These are phyloP conservation scores for Lagopus muta DNA, from an alignment of 2,113 vertebrate genomes.

Conservation along the genomic window DNA sequence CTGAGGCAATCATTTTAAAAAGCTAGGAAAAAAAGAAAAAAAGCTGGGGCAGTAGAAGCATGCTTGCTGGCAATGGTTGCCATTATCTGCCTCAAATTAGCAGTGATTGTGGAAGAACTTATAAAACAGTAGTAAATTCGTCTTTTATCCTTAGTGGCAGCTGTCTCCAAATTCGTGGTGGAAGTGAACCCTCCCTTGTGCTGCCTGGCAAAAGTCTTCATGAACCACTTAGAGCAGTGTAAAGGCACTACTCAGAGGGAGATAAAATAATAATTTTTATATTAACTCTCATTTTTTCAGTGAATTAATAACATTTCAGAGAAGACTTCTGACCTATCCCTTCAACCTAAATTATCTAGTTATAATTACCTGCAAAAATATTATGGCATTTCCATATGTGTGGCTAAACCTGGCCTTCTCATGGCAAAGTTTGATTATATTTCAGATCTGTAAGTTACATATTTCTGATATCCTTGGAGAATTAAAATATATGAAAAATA, in stretches of 20 bases:
- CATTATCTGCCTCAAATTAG: slow-evolving; percentile 38
- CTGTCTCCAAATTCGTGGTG: neutral
- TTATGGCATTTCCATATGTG: neutral
- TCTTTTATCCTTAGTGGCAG: neutral
- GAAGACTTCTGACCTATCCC: slow-evolving; percentile 13
- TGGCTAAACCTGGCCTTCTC: slow-evolving; percentile 1
- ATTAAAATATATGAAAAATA: slow-evolving; percentile 42
- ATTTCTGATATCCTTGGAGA: slow-evolving; percentile 20
- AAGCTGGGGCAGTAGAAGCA: neutral
- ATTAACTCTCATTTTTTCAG: slow-evolving; percentile 25
- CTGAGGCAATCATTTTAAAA: slow-evolving; percentile 36
- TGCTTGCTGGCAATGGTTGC: neutral
- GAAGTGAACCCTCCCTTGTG: neutral
- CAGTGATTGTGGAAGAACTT: neutral
- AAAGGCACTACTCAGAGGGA: slow-evolving; percentile 4
- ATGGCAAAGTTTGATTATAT: neutral
- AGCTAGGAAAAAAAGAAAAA: neutral
- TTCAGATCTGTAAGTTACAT: slow-evolving; percentile 3
- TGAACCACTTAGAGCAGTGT: neutral
- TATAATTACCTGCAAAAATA: slow-evolving; percentile 55
- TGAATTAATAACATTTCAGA: slow-evolving; percentile 53
- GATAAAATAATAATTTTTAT: slow-evolving; percentile 19
- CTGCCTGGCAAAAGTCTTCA: neutral
- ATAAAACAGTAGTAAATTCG: slow-evolving; percentile 25
- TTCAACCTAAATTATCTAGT: slow-evolving; percentile 28